Evolutionary conservation across 2,888 invertebrate genomes (phyloP), one percentile per base, ranked within the genome.

Genomic region (Agonopterix heracliana): DNA sequence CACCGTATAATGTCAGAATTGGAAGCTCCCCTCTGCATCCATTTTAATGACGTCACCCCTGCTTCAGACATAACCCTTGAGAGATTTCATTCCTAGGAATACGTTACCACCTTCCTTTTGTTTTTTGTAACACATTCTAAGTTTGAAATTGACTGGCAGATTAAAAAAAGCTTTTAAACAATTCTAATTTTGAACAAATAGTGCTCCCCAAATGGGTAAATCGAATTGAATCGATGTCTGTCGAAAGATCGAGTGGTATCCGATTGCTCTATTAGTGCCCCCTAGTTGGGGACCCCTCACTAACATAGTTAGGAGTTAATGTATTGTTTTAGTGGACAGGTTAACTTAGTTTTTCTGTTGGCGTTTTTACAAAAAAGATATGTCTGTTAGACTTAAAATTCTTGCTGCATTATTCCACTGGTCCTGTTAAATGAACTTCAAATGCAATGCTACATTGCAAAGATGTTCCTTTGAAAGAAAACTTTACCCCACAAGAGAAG

Each of bases 21-120:
- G 66, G 60, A 61, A 57, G 54, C 63, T 58, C 59, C 52, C 57
- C 70, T 66, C 71, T 62, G 60, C 75, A 78, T 79, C 64, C 68
- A 80, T 80, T 80, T 81, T 81, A 81, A 81, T 79, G 79, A 78
- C 77, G 67, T 69, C 78, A 74, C 71, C 74, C 78, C 69, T 64
- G 60, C 51, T 58, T 50, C 53, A 61, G 65, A 62, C 61, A 48
- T 56, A 78, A 72, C 79, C 76, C 77, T 78, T 75, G 65, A 72
- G 64, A 72, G 64, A 67, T 66, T 63, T 56, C 54, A 49, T 54
- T 53, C 50, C 61, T 59, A 54, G 56, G 53, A 59, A 54, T 53
- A 51, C 51, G 47, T 51, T 26, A 47, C 46, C 51, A 53, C 52
- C 51, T 54, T 73, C 73, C 71, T 64, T 54, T 40, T 46, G 41